Conservation (phyloP, 2,888 invertebrate genomes). For the Esperia sulphurella region DNA sequence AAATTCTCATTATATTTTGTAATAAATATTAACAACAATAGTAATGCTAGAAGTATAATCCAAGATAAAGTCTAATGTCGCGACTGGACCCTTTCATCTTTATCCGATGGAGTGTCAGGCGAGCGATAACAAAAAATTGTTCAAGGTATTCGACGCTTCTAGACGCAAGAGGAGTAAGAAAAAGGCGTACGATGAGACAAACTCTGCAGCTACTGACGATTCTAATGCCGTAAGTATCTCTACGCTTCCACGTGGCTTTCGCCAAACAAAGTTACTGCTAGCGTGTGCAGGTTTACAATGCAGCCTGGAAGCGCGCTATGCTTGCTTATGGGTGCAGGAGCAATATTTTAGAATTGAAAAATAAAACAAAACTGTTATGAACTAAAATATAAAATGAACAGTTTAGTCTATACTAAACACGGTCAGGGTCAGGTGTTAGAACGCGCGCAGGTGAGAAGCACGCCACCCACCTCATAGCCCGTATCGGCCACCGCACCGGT, state of each 20-base stretch:
- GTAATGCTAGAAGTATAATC: constrained; percentile 28
- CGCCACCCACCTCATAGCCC: too few relatives aligned
- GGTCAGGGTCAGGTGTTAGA: too few relatives aligned
- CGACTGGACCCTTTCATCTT: constrained; percentile 36
- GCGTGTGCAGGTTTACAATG: too few relatives aligned
- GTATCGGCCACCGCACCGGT: too few relatives aligned
- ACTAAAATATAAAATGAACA: too few relatives aligned
- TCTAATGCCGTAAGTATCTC: constrained; percentile 53
- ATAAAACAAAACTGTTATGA: too few relatives aligned
- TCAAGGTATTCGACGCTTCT: constrained; percentile 63
- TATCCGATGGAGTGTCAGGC: constrained; percentile 63
- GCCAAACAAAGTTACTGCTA: not conserved
- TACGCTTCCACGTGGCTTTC: too few relatives aligned
- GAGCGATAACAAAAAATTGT: constrained; percentile 66
- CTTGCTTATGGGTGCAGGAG: too few relatives aligned
- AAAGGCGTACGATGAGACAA: constrained; percentile 47
- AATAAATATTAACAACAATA: constrained; percentile 23
- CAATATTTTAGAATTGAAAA: too few relatives aligned
- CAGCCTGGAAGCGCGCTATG: too few relatives aligned
- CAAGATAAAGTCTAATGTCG: constrained; percentile 38
- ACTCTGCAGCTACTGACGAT: constrained; percentile 54
- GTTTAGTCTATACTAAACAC: too few relatives aligned
- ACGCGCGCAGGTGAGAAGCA: too few relatives aligned
- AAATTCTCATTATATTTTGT: constrained; percentile 38
- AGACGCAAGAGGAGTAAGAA: constrained; percentile 50